These are phyloP conservation scores for Alentia gelatinosa DNA, from an alignment of 2,888 invertebrate species.

Conservation along the genomic window DNA sequence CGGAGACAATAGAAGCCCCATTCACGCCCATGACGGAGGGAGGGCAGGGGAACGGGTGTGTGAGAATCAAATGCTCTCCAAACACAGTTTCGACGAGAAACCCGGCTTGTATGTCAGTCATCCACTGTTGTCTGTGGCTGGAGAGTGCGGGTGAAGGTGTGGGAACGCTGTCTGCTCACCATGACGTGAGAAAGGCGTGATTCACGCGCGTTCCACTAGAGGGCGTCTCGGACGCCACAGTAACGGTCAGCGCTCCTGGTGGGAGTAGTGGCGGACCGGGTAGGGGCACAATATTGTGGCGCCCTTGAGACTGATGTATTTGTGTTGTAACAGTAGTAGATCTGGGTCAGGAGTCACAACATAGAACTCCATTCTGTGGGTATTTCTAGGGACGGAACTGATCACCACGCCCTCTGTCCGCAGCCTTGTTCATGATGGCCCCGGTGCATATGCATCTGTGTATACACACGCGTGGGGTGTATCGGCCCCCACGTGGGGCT, in stretches of 20 bases:
- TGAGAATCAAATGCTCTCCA: background rate
- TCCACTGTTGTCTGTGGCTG: background rate
- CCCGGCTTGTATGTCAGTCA: background rate
- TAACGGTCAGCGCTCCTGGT: background rate
- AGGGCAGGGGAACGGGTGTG: background rate
- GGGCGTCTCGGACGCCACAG: background rate
- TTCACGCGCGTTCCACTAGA: background rate
- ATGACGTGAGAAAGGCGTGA: background rate
- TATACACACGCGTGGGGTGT: no score
- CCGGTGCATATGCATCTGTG: no score
- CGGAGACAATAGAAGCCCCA: background rate
- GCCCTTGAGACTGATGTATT: background rate
- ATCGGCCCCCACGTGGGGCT: no score
- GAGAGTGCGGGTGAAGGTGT: background rate
- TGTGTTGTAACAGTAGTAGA: background rate
- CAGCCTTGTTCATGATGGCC: no score
- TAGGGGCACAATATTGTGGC: background rate
- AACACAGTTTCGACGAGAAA: background rate
- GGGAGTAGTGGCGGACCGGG: background rate
- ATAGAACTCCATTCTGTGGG: background rate
- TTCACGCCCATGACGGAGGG: background rate
- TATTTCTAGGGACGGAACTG: background rate
- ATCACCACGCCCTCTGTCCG: background rate
- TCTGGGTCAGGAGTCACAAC: conserved; percentile 1
- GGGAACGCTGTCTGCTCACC: no score